Base-by-base conservation (phyloP, 2,113 vertebrate genomes). In the Etheostoma cragini region DNA sequence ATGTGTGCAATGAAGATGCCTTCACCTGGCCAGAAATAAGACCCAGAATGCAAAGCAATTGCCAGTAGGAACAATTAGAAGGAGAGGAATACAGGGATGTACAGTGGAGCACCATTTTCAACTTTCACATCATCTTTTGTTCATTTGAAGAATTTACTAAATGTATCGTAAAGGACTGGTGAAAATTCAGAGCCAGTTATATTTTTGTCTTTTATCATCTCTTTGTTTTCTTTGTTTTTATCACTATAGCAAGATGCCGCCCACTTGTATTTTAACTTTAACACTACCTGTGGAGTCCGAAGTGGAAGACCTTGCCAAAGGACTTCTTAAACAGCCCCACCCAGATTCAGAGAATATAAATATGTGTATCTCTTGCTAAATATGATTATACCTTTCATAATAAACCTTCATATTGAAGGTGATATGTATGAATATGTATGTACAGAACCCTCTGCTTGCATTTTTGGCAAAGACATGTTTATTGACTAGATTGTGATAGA, bases 341-440 rank as follows among this genome's bases (percentile, higher is more conserved):
- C 82, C 83, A 89, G 85, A 87, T 83, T 88, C 87, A 84, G 85
- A 90, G 85, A 89, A 90, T 91, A 90, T 93, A 92, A 91, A 87
- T 93, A 92, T 93, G 91, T 95, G 93, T 94, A 94, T 94, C 91
- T 94, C 92, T 94, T 93, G 91, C 92, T 93, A 91, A 94, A 91
- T 94, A 94, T 90, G 75, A 94, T 91, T 92, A 92, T 93, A 95
- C 94, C 89, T 94, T 89, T 94, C 88, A 91, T 91, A 94, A 94
- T 95, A 94, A 94, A 94, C 93, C 95, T 96, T 96, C 95, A 96
- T 96, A 96, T 96, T 96, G 95, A 96, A 96, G 95, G 95, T 95
- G 94, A 92, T 88, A 86, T 92, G 87, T 93, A 94, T 89, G 85
- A 92, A 89, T 88, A 91, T 91, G 81, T 91, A 92, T 95, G 94